These are phyloP conservation scores for Xyliphius kryptos DNA, from an alignment of 2,113 vertebrate species.

Conservation along the genomic window DNA sequence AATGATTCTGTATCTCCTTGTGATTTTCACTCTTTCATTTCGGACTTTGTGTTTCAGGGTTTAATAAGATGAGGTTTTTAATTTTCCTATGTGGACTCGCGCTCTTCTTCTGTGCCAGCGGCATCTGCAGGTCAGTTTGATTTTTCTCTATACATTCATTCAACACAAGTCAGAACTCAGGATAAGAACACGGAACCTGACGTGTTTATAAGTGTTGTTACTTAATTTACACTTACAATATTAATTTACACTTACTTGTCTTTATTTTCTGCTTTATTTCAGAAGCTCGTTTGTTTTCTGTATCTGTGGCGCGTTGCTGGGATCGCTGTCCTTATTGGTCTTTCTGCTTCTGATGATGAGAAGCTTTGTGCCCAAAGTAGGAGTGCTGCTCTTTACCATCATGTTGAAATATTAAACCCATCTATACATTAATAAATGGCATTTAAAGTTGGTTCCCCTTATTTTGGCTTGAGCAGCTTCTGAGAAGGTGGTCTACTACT, in stretches of 20 bases:
- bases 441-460: no score
- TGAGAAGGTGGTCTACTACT: no score
- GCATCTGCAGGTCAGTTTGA: conserved; percentile 43
- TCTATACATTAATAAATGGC: no score
- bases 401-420: no score
- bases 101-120: conserved; percentile 38
- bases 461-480: no score
- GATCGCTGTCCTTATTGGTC: conserved; percentile 31
- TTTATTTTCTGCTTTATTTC: background rate
- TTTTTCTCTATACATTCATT: background rate
- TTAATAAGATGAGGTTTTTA: conserved; percentile 40
- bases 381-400: background rate
- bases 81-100: conserved; percentile 39
- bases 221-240: no score
- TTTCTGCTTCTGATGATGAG: conserved; percentile 41
- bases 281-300: conserved; percentile 48
- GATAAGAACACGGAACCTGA: background rate
- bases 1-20: no score
- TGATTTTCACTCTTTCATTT: conserved; percentile 13
- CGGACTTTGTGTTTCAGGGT: conserved; percentile 35
- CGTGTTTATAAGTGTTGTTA: no score
- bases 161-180: background rate
- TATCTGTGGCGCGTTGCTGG: conserved; percentile 34
- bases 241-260: no score
- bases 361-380: conserved; percentile 38